Conservation (phyloP, 2,797 vertebrate species). For the Chaetophractus vellerosus region DNA sequence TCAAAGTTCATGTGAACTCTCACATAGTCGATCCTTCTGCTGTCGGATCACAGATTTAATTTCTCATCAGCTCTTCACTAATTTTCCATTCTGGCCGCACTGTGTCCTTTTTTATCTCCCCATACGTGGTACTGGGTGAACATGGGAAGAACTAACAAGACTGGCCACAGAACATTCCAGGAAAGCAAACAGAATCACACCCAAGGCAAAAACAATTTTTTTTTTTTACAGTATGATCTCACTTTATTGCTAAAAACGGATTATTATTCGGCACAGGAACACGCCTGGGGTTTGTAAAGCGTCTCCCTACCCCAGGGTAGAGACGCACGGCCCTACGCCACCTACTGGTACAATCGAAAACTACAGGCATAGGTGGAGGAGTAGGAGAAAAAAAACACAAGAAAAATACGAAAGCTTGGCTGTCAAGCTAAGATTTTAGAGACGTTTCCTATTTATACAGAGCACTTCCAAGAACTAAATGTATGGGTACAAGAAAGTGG, state of each 20-base stretch:
- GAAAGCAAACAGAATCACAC: constrained; percentile 56
- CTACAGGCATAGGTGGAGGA: background rate
- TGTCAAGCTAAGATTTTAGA: background rate
- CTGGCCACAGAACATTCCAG: background rate
- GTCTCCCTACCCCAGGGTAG: background rate
- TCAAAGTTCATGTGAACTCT: background rate
- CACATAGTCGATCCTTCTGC: background rate
- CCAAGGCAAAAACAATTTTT: constrained; percentile 22
- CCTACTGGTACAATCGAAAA: constrained; percentile 80
- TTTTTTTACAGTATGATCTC: background rate
- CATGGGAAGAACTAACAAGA: constrained; percentile 27
- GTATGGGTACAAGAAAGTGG: background rate
- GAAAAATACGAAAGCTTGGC: background rate
- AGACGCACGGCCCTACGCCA: constrained; percentile 71
- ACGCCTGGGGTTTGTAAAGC: constrained; percentile 1
- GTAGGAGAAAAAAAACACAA: background rate
- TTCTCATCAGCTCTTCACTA: constrained; percentile 33
- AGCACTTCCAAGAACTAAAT: background rate
- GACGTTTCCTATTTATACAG: background rate
- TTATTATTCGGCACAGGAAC: constrained; percentile 31
- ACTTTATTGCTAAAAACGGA: constrained; percentile 67
- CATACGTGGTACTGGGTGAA: constrained; percentile 11
- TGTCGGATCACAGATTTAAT: constrained; percentile 3
- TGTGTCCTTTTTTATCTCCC: constrained; percentile 46
- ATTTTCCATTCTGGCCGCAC: constrained; percentile 24